Percentiles rank a stretch among this genome's conserved stretches.
phyloP scores from a whole-genome alignment of 92 coral and sea anemone species.

The Bergia puertoricense region DNA sequence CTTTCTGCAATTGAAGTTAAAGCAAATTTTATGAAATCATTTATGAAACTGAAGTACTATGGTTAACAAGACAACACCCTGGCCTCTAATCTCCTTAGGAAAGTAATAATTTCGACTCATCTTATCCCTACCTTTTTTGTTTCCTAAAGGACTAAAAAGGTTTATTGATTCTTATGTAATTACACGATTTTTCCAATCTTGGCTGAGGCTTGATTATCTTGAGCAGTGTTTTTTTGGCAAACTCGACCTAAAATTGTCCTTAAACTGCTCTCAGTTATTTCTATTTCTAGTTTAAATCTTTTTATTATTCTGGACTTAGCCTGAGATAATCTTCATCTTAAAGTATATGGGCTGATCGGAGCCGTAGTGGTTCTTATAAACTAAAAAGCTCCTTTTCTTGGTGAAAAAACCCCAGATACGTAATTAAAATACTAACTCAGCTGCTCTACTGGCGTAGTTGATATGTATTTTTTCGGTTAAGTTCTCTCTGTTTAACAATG shows the following conservation, averaged over 20 bases:
- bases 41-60: constrained; percentile 11
- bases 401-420: too few relatives aligned
- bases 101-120: constrained; percentile 5
- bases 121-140: constrained; percentile 9
- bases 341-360: too few relatives aligned
- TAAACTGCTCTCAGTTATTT: too few relatives aligned
- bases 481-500: not conserved
- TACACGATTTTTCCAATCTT: not conserved
- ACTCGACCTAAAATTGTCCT: not conserved
- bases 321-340: not conserved
- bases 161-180: not conserved
- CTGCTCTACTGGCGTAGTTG: too few relatives aligned
- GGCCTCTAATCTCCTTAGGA: not conserved
- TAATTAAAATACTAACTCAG: too few relatives aligned
- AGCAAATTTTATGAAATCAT: constrained; percentile 18
- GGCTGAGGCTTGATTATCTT: not conserved
- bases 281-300: not conserved
- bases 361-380: too few relatives aligned
- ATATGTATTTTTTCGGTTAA: not conserved
- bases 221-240: not conserved
- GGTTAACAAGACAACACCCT: not conserved
- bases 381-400: too few relatives aligned
- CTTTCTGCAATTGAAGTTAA: constrained; percentile 26
- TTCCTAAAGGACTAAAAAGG: not conserved
- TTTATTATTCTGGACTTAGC: not conserved